phyloP scores from a whole-genome alignment of 2,113 vertebrate species.

The Sterna hirundo region DNA sequence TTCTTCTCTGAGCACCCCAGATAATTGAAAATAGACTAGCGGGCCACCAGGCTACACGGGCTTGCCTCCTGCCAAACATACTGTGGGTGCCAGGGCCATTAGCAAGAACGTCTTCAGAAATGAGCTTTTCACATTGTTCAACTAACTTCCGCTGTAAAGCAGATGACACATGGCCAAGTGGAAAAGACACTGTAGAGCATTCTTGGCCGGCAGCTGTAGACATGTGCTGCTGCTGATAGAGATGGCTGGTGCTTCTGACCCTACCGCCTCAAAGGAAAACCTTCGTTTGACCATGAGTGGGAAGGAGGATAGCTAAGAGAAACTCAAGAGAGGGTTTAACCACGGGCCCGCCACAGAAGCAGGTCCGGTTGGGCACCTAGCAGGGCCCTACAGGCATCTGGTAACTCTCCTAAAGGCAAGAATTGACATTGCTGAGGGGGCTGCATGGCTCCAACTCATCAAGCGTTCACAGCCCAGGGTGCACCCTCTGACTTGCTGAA shows the following conservation, averaged over 20 bases:
- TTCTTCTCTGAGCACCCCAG: conserved; percentile 68
- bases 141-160: not conserved
- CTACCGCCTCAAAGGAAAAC: not conserved
- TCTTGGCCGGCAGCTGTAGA: not conserved
- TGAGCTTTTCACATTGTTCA: conserved; percentile 35
- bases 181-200: not conserved
- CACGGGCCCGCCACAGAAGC: accelerated
- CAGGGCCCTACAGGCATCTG: not conserved
- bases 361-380: not conserved
- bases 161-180: not conserved
- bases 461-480: not conserved
- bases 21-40: conserved; percentile 76
- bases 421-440: not conserved
- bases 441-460: accelerated
- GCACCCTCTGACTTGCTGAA: not conserved
- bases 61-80: conserved; percentile 46
- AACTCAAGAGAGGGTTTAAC: not conserved
- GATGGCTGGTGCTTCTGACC: not conserved
- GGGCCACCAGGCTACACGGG: conserved; percentile 37
- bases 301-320: not conserved
- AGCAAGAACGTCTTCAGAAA: conserved; percentile 51
- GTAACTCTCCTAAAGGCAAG: not conserved
- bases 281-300: not conserved
- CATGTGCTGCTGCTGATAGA: accelerated
- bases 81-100: not conserved